Percentiles rank a stretch among this genome's conserved stretches.
Conservation (phyloP, 1,140 invertebrate species). For the Leptestheria dahalacensis region DNA sequence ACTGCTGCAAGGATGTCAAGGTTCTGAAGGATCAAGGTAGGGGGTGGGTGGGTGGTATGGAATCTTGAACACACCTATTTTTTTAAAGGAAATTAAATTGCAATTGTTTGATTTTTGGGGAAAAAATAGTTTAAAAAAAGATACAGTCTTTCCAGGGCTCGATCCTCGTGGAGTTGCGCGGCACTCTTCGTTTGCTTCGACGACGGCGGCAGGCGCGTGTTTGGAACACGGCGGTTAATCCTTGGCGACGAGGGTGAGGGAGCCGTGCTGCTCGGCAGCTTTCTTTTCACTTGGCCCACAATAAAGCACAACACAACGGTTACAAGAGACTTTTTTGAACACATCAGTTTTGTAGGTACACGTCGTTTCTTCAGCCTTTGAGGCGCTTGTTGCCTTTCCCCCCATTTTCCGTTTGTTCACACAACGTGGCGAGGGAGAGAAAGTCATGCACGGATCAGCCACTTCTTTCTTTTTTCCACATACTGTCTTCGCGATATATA, state of each 20-base stretch:
- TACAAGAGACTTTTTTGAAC: background rate
- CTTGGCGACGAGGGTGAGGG: background rate
- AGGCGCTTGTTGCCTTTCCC: background rate
- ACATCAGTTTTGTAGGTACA: background rate
- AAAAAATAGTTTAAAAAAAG: background rate
- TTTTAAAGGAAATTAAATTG: slow-evolving; percentile 1
- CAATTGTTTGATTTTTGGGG: background rate
- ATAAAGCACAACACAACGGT: background rate
- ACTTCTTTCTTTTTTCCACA: too few species aligned
- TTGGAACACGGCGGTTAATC: background rate
- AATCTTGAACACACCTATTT: slow-evolving; percentile 3
- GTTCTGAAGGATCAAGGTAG: too few species aligned
- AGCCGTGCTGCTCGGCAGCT: too few species aligned
- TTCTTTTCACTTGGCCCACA: background rate
- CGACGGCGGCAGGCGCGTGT: background rate
- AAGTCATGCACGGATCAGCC: background rate
- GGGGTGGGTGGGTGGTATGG: background rate
- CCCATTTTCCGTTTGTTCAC: background rate
- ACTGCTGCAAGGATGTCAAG: too few species aligned
- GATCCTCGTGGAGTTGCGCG: background rate
- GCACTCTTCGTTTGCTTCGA: background rate
- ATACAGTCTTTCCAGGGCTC: background rate
- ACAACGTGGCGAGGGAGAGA: background rate
- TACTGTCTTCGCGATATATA: too few species aligned
- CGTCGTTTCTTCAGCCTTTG: background rate